phyloP scores from a whole-genome alignment of 2,888 invertebrate genomes.

The Acronicta aceris region DNA sequence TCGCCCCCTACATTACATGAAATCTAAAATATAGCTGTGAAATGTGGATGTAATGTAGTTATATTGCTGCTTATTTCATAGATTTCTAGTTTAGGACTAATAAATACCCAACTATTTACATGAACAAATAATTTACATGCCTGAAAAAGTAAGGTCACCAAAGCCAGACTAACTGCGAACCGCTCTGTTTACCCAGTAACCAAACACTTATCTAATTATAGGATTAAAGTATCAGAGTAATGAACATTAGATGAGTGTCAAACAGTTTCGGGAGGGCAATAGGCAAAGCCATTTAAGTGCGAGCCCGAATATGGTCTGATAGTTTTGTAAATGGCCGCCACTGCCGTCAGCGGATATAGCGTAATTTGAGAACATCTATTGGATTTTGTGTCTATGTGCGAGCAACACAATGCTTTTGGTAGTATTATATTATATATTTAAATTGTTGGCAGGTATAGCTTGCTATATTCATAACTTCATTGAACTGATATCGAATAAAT shows the following conservation, averaged over 20 bases:
- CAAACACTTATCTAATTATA: constrained; percentile 79
- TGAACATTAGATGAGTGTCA: constrained; percentile 85
- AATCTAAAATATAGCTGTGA: too few relatives aligned
- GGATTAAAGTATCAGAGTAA: constrained; percentile 81
- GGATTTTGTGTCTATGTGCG: constrained; percentile 76
- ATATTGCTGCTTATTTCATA: too few relatives aligned
- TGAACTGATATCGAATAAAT: too few relatives aligned
- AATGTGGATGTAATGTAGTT: too few relatives aligned
- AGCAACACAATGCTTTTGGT: constrained; percentile 64
- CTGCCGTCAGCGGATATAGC: constrained; percentile 79
- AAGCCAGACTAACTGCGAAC: constrained; percentile 25
- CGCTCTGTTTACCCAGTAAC: constrained; percentile 66
- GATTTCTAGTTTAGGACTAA: too few relatives aligned
- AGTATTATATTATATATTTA: constrained; percentile 42
- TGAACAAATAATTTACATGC: too few relatives aligned
- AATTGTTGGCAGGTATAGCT: too few relatives aligned
- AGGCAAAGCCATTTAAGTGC: constrained; percentile 86
- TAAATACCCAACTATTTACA: too few relatives aligned
- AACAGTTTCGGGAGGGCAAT: constrained; percentile 81
- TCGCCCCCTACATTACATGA: too few relatives aligned
- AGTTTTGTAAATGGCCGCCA: constrained; percentile 79
- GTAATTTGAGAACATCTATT: constrained; percentile 80
- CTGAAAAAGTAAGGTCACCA: constrained; percentile 34
- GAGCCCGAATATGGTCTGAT: constrained; percentile 84
- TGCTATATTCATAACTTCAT: too few relatives aligned